Conservation (phyloP, 1,140 invertebrate species). For the Cydia amplana region DNA sequence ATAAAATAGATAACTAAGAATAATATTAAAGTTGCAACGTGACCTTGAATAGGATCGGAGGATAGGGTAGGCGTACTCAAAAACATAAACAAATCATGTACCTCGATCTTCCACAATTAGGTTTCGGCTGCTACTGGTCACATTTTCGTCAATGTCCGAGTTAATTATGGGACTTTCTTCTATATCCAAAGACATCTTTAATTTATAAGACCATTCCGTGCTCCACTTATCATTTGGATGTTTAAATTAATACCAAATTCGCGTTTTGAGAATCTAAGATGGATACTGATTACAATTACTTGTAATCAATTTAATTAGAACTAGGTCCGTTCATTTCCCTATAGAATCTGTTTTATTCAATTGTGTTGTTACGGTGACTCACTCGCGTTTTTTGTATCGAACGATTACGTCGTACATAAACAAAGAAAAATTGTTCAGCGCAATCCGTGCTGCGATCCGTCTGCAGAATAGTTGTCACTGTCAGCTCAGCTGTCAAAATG, state of each 20-base stretch:
- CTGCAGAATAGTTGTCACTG: not conserved
- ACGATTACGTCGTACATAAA: slow-evolving; percentile 32
- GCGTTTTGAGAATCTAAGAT: not conserved
- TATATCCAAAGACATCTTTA: slow-evolving; percentile 58
- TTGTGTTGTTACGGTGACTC: slow-evolving; percentile 26
- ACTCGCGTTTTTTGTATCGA: slow-evolving; percentile 20
- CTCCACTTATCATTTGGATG: slow-evolving; percentile 32
- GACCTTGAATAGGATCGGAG: slow-evolving; percentile 10
- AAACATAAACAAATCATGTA: slow-evolving; percentile 26
- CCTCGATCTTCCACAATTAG: slow-evolving; percentile 61
- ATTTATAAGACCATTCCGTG: slow-evolving; percentile 45
- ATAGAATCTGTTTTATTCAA: slow-evolving; percentile 4
- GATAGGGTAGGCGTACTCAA: slow-evolving; percentile 3
- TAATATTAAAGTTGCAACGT: not conserved
- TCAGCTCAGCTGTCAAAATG: slow-evolving; percentile 5
- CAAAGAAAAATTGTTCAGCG: slow-evolving; percentile 21
- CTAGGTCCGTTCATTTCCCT: not conserved
- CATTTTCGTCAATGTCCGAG: slow-evolving; percentile 70
- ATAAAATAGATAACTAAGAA: not conserved
- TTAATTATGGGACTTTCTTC: slow-evolving; percentile 74
- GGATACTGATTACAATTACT: slow-evolving; percentile 10
- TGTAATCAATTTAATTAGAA: slow-evolving; percentile 9
- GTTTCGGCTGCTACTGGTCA: slow-evolving; percentile 62
- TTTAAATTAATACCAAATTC: slow-evolving; percentile 9
- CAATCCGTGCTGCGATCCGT: not conserved